Conservation (phyloP, 92 coral and sea anemone species). For the Palythoa grandis region DNA sequence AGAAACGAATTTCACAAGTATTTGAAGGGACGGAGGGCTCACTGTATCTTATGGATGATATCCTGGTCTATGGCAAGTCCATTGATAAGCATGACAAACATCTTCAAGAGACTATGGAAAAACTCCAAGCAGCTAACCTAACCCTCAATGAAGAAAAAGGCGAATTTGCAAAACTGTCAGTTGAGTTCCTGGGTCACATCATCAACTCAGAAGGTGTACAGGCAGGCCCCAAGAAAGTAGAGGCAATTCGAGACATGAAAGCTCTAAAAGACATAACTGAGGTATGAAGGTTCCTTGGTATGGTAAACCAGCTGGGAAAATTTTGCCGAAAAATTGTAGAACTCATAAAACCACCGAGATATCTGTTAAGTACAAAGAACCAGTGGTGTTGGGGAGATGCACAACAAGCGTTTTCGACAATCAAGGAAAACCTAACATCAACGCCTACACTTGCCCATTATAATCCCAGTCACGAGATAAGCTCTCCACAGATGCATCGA, state of each 20-base stretch:
- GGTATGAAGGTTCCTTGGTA: slow-evolving; percentile 17
- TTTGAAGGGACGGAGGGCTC: no score
- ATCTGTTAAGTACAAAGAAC: not conserved
- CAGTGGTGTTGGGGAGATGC: slow-evolving; percentile 3
- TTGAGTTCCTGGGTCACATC: no score
- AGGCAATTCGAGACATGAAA: not conserved
- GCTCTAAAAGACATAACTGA: not conserved
- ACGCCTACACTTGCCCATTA: slow-evolving; percentile 22
- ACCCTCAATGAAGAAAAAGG: no score
- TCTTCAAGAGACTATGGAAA: no score
- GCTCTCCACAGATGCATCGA: slow-evolving; percentile 47
- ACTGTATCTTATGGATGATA: no score
- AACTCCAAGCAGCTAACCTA: no score
- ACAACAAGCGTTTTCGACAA: not conserved
- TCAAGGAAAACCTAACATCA: slow-evolving; percentile 32
- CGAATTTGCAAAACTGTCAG: no score
- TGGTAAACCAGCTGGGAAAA: not conserved
- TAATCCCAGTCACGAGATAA: not conserved
- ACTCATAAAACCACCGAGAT: slow-evolving; percentile 16
- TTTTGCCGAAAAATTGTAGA: slow-evolving; percentile 16
- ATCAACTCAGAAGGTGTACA: slow-evolving; percentile 2
- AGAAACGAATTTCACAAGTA: no score
- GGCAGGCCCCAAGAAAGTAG: slow-evolving; percentile 24
- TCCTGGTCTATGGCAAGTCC: not conserved
- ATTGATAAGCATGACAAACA: not conserved